Evolutionary conservation across 2,888 invertebrate genomes (phyloP).

Genomic region (Beris morrisii): DNA sequence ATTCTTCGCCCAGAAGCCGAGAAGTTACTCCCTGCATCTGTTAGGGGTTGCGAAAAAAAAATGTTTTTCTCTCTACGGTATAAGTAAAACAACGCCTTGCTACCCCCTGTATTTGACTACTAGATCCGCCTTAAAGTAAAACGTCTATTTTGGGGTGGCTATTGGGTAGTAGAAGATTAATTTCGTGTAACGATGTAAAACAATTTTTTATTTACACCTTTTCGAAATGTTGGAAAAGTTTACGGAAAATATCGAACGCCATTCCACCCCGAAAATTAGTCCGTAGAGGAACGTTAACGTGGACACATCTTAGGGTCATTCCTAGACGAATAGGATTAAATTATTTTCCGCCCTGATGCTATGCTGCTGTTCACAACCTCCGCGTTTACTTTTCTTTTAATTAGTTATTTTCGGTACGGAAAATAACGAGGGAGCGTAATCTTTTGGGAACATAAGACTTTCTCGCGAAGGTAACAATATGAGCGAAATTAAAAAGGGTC

Average conservation of each 20-base stretch:
- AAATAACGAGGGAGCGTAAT: conserved; percentile 6
- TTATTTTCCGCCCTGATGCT: conserved; percentile 21
- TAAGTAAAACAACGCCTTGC: no score
- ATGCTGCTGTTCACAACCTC: conserved; percentile 10
- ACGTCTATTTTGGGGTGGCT: no score
- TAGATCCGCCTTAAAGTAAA: no score
- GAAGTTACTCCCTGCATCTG: no score
- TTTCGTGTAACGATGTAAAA: no score
- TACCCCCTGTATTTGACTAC: no score
- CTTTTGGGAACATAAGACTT: conserved; percentile 9
- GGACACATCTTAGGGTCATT: conserved; percentile 4
- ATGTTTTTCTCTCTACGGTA: no score
- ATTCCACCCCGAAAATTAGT: conserved; percentile 6
- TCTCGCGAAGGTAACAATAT: conserved; percentile 18
- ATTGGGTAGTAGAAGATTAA: no score
- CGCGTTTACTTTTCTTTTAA: conserved; percentile 26
- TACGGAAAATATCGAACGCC: no score
- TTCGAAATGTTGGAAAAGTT: no score
- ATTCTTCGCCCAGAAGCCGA: neutral
- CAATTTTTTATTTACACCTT: no score
- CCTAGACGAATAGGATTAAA: conserved; percentile 19
- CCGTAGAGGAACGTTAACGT: conserved; percentile 9
- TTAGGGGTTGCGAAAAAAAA: no score
- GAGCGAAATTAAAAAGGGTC: conserved; percentile 31
- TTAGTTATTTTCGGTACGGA: conserved; percentile 27